Evolutionary conservation across 2,888 invertebrate species (phyloP).

Genomic region (Drosophila macrospina): DNA sequence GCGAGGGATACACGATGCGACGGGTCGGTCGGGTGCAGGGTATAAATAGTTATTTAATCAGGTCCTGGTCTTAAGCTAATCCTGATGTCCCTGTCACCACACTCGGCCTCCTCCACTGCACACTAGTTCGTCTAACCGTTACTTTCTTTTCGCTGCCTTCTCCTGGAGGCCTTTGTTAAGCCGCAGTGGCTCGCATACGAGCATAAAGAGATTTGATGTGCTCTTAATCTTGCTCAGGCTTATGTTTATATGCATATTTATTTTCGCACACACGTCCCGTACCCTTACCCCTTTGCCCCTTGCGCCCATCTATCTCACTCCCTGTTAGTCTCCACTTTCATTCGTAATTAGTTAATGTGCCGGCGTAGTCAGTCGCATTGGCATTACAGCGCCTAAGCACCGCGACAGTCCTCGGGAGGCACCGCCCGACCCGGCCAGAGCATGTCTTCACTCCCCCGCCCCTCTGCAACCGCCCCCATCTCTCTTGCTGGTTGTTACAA

Average conservation of each 20-base stretch:
- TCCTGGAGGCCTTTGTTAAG: conserved; percentile 13
- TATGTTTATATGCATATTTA: conserved; percentile 53
- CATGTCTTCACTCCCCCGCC: background rate
- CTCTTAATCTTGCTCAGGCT: conserved; percentile 48
- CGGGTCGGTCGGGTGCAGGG: background rate
- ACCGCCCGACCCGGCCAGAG: background rate
- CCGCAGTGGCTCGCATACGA: conserved; percentile 1
- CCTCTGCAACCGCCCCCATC: too few relatives aligned
- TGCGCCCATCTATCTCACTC: conserved; percentile 2
- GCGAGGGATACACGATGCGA: too few relatives aligned
- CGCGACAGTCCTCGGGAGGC: conserved; percentile 23
- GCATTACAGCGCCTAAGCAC: conserved; percentile 41
- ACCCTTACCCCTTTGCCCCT: background rate
- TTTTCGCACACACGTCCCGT: conserved; percentile 18
- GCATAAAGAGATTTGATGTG: conserved; percentile 51
- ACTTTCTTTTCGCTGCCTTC: background rate
- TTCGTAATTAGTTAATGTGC: conserved; percentile 76
- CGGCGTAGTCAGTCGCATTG: conserved; percentile 57
- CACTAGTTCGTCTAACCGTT: background rate
- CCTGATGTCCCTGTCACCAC: background rate
- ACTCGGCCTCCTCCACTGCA: too few relatives aligned
- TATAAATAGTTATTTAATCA: conserved; percentile 3
- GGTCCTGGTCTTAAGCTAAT: background rate
- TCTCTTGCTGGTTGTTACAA: conserved; percentile 20
- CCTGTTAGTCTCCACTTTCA: conserved; percentile 29